Conservation (phyloP, 2,797 vertebrate genomes). For the Acanthurus leucopareius region DNA sequence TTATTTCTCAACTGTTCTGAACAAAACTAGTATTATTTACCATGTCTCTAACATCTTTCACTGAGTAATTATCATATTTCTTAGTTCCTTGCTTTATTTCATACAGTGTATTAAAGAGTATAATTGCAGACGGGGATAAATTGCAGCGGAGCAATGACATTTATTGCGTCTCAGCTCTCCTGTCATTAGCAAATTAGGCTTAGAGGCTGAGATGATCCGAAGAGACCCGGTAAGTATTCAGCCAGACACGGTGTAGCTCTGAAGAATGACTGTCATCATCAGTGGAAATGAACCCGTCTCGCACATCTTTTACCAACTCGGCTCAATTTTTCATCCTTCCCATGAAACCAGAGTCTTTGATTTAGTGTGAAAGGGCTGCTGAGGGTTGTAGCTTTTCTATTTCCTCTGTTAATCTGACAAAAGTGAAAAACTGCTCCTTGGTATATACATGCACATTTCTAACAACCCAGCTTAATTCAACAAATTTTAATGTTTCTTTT, state of each 20-base stretch:
- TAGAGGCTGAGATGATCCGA: slow-evolving; percentile 74
- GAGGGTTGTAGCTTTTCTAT: slow-evolving; percentile 23
- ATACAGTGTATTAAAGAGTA: slow-evolving; percentile 71
- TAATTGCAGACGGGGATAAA: slow-evolving; percentile 81
- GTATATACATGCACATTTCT: background rate
- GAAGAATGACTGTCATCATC: slow-evolving; percentile 80
- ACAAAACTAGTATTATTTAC: slow-evolving; percentile 40
- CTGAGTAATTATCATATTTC: slow-evolving; percentile 54
- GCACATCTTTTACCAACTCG: slow-evolving; percentile 64
- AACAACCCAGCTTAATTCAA: slow-evolving; percentile 16
- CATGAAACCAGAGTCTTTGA: slow-evolving; percentile 43
- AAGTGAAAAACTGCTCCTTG: slow-evolving; percentile 23
- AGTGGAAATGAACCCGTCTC: slow-evolving; percentile 78
- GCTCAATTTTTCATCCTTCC: slow-evolving; percentile 49
- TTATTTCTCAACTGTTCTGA: slow-evolving; percentile 46
- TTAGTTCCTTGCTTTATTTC: slow-evolving; percentile 63
- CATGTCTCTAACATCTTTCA: slow-evolving; percentile 39
- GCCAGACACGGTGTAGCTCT: slow-evolving; percentile 72
- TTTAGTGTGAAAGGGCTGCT: slow-evolving; percentile 37
- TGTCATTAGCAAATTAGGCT: slow-evolving; percentile 87
- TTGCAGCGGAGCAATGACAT: slow-evolving; percentile 77
- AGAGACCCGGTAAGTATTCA: slow-evolving; percentile 72
- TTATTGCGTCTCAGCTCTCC: slow-evolving; percentile 82
- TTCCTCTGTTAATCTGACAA: slow-evolving; percentile 41
- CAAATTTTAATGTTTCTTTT: slow-evolving; percentile 34